phyloP scores from a whole-genome alignment of 1,140 invertebrate genomes.

The Plectrocnemia conspersa region DNA sequence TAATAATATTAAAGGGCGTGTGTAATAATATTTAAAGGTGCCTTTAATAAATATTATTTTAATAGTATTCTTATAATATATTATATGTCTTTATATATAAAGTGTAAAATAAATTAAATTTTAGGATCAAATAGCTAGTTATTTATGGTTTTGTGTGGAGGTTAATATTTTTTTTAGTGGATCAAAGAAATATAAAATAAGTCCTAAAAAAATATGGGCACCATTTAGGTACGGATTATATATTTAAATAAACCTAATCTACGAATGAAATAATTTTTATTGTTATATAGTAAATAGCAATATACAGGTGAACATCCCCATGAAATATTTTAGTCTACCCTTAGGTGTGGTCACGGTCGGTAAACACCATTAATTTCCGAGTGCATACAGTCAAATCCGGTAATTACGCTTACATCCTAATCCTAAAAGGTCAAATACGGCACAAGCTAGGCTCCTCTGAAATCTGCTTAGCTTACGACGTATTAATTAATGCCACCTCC shows the following conservation, averaged over 20 bases:
- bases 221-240: background rate
- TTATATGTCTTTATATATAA: no score
- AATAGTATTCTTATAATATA: no score
- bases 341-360: constrained; percentile 1
- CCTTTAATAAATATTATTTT: no score
- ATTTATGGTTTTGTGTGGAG: no score
- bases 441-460: background rate
- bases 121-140: no score
- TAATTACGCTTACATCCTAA: constrained; percentile 5
- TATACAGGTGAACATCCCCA: background rate
- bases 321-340: background rate
- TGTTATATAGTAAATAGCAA: background rate
- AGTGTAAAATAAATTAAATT: no score
- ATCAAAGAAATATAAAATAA: background rate
- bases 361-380: background rate
- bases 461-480: no score
- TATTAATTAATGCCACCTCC: no score
- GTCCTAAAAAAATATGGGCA: background rate
- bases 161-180: no score
- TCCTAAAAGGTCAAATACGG: constrained; percentile 7
- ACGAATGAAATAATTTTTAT: background rate
- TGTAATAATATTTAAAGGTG: no score
- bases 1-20: no score
- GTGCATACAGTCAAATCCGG: background rate
- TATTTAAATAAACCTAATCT: background rate